Base-by-base conservation (phyloP, 1,140 invertebrate genomes). In the Hypothenemus hampei region DNA sequence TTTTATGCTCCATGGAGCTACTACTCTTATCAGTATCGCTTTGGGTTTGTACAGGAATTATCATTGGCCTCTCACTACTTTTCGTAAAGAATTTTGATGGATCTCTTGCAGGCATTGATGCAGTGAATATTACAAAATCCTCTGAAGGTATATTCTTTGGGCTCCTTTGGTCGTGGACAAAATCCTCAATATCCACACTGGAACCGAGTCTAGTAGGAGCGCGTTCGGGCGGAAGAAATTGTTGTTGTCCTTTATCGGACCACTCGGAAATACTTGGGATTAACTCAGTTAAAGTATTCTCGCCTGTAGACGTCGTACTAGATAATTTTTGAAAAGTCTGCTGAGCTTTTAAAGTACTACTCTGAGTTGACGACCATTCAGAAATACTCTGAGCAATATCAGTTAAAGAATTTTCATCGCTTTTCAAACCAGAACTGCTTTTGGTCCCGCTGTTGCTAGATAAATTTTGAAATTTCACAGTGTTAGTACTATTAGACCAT, bases 401-500 rank as follows among this genome's bases (percentile, higher is more conserved):
- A 3, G 77, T 75, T 19, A 79, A 58, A 1, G 77, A 78, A 57
- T 79, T 79, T 43, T 79, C 77, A 37, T 78, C 77, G 5, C 75
- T 75, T 52, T 79, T 80, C 2, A 77, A 72, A 4, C 69, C 77
- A 0, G 78, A 79, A 59, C 75, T 76, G n/a, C 74, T 76, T 50
- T 75, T 76, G 54, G 81, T 83, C 53, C 82, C 81, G 66, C 81
- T 83, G 40, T 80, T 79, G 13, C 81, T 83, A 1, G 81, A 83
- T 10, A 84, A 73, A 81, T 79, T 87, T 59, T 77, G 85, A 75
- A 80, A 87, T 11, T 84, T 79, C 0, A 87, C 85, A 0, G 86
- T 87, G 60, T 85, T 89, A 1, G 84, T 87, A 19, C 85, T 86
- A 26, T 86, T 89, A 0, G 86, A 89, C 85, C 86, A 90, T 61